Conservation (phyloP, 1,140 invertebrate species). For the Aricia agestis region DNA sequence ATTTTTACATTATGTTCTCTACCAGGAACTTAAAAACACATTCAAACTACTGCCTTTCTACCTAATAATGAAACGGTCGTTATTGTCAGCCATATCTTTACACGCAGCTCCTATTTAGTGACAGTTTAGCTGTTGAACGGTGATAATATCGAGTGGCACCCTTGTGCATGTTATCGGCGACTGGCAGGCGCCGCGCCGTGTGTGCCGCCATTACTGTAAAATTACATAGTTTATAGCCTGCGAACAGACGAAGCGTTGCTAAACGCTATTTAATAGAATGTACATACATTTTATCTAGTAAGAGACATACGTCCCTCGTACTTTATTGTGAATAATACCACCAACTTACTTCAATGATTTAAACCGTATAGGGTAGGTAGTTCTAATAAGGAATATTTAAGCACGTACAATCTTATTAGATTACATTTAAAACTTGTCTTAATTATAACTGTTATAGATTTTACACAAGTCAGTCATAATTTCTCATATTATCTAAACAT, state of each 20-base stretch:
- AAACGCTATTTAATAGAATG: conserved; percentile 5
- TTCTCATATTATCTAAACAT: too few species aligned
- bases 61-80: background rate
- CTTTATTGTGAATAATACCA: too few species aligned
- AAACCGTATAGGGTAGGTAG: too few species aligned
- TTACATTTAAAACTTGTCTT: too few species aligned
- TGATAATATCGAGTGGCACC: conserved; percentile 59
- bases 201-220: conserved; percentile 24
- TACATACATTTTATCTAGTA: background rate
- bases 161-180: conserved; percentile 53
- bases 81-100: background rate
- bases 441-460: too few species aligned
- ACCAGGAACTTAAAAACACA: background rate
- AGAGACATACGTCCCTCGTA: background rate
- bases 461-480: too few species aligned
- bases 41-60: background rate
- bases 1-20: conserved; percentile 19
- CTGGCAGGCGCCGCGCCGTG: conserved; percentile 40
- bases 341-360: too few species aligned
- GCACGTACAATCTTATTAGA: too few species aligned
- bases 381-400: too few species aligned
- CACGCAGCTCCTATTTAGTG: background rate
- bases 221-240: conserved; percentile 22
- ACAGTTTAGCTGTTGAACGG: conserved; percentile 54
- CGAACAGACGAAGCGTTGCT: conserved; percentile 7